Evolutionary conservation across 2,888 invertebrate species (phyloP).

Genomic region (Lepetodrilus schrolli): DNA sequence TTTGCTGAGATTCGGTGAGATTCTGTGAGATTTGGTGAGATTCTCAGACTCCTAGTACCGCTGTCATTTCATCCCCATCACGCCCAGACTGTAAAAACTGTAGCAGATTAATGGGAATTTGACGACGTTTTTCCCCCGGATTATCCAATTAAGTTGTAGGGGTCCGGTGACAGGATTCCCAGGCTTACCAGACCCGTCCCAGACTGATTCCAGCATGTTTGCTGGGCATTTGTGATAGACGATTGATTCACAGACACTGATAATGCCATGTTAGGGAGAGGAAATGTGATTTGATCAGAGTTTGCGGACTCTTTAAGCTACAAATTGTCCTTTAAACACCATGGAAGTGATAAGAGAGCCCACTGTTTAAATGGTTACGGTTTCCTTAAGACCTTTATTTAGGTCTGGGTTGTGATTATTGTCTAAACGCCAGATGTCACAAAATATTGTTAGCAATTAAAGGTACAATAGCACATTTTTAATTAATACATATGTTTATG

Average conservation of each 20-base stretch:
- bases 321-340: no score
- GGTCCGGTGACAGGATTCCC: slow-evolving; percentile 1
- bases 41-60: background rate
- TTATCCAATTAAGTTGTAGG: slow-evolving; percentile 30
- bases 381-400: no score
- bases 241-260: background rate
- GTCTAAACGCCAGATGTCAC: no score
- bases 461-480: no score
- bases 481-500: no score
- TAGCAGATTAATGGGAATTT: slow-evolving; percentile 23
- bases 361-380: no score
- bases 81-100: background rate
- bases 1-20: no score
- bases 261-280: background rate
- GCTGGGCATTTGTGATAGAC: background rate
- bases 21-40: background rate
- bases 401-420: no score
- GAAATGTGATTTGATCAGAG: background rate
- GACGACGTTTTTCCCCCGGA: slow-evolving; percentile 18
- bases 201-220: background rate
- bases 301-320: no score
- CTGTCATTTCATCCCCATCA: background rate
- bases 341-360: no score
- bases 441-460: no score
- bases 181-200: background rate